Evolutionary conservation across 2,888 invertebrate species (phyloP).

Genomic region (Morpho deidamia): DNA sequence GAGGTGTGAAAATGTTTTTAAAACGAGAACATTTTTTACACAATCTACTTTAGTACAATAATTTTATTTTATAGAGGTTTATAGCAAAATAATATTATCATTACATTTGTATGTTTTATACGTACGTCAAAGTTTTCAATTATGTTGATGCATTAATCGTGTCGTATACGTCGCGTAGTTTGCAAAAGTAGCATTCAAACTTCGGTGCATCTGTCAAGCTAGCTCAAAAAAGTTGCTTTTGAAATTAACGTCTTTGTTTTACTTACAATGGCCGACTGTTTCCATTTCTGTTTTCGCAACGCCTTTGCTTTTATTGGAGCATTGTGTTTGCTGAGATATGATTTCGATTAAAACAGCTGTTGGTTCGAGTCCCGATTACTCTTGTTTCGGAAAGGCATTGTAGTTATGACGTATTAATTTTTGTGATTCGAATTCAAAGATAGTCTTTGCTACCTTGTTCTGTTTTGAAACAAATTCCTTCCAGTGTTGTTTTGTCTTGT

Average conservation of each 20-base stretch:
- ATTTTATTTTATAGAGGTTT: too few species aligned
- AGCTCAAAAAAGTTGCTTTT: slow-evolving; percentile 24
- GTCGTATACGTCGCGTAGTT: slow-evolving; percentile 2
- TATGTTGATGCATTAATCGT: neutral
- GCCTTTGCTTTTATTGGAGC: neutral
- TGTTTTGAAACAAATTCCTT: too few species aligned
- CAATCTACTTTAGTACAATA: too few species aligned
- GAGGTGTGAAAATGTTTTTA: too few species aligned
- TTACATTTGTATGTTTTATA: too few species aligned
- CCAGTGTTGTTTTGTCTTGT: too few species aligned
- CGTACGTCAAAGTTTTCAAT: neutral
- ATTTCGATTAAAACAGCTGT: neutral
- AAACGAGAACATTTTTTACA: too few species aligned
- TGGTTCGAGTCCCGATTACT: neutral
- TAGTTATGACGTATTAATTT: too few species aligned
- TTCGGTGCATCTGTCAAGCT: slow-evolving; percentile 22
- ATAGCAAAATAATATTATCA: too few species aligned
- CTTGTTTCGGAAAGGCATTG: too few species aligned
- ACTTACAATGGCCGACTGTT: slow-evolving; percentile 24
- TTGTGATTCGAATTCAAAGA: too few species aligned
- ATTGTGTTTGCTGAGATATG: neutral
- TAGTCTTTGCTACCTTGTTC: too few species aligned
- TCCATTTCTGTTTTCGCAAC: neutral
- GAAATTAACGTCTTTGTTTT: slow-evolving; percentile 33
- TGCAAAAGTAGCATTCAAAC: slow-evolving; percentile 13